Evolutionary conservation across 1,140 invertebrate species (phyloP), one percentile per base, ranked within the genome.

Genomic region (Bombus waltoni): DNA sequence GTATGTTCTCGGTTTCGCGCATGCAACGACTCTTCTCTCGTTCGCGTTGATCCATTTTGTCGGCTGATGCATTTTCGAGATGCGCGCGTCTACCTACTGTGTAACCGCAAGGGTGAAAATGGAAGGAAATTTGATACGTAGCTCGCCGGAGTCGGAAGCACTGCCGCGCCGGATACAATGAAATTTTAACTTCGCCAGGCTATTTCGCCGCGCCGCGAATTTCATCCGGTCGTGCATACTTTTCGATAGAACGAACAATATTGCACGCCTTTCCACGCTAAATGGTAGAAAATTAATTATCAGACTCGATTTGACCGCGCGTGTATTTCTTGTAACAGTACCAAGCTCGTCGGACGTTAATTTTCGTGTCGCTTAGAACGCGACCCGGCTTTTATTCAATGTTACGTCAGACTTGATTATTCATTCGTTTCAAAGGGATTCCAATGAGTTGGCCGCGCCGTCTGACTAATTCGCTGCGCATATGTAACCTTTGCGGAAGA

Each of bases 51-150:
- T 82, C 72, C 62, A 62, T 53, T 53, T 28, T 18, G 65, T 22
- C 32, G 28, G 15, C 18, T 38, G n/a, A 5, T 22, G 38, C 40
- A 35, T 73, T 81, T 35, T 59, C 11, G n/a, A 22, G 22, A 25
- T 13, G 32, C 3, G 3, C 11, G 42, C 32, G 32, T 18, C 13
- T 38, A 42, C 66, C 8, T 18, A 35, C 32, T 8, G 15, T 53
- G 47, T 53, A 53, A 53, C 65, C 2, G 6, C 57, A 18, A 6
- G 32, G 71, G 38, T 65, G 74, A 35, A 38, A 78, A 57, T 78
- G 73, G 35, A 78, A 78, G 65, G 82, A 84, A 84, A 84, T 84
- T 84, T 78, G 70, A 79, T 71, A 83, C 73, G 62, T 59, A 71
- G 59, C 66, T 28, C n/a, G 66, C 3, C 35, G 22, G 38, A 42